Evolutionary conservation across 2,888 invertebrate genomes (phyloP), one percentile per base, ranked within the genome.

Genomic region (Drosophila pseudotakahashii): DNA sequence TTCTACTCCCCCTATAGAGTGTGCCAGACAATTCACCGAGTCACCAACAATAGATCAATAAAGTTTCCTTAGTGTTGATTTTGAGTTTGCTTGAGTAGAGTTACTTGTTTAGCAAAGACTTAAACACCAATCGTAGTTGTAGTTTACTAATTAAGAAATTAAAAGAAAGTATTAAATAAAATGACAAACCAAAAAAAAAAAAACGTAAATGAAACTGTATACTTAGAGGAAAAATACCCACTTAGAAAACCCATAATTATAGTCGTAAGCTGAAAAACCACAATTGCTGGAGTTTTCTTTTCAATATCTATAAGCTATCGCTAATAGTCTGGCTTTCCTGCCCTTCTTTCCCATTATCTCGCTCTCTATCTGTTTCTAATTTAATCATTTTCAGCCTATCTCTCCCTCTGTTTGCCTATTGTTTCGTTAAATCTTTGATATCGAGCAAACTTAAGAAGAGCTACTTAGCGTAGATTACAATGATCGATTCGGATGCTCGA

Each of bases 31-130:
- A 66, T 26, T 53, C 48, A 63, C 50, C 13, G 39, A 66, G 14
- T 23, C 50, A 58, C 45, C 26, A 54, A 55, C 48, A 44, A 53
- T 51, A 61, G 36, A 44, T 42, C 26, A 32, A 37, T 26, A 39
- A 61, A 61, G 13, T 51, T 57, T 51, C 16, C 42, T 64, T 57
- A 39, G 37, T 57, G 48, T 64, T 68, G 42, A 64, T 83, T 76
- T 90, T n/a, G 68, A 71, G 89, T 90, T 82, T 91, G 91, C 91
- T 90, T 91, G 91, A 88, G 90, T 91, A 91, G 90, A 86, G 79
- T 82, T 84, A 81, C 77, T 87, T 89, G 81, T 89, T 81, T 76
- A 82, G 80, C 79, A 81, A 81, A 70, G 66, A 82, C 75, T 84
- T 79, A 80, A 82, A 82, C 75, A 80, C 81, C 87, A 89, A 85